Evolutionary conservation across 2,888 invertebrate species (phyloP), one percentile per base, ranked within the genome.

Genomic region (Ichneumoninae sp.): DNA sequence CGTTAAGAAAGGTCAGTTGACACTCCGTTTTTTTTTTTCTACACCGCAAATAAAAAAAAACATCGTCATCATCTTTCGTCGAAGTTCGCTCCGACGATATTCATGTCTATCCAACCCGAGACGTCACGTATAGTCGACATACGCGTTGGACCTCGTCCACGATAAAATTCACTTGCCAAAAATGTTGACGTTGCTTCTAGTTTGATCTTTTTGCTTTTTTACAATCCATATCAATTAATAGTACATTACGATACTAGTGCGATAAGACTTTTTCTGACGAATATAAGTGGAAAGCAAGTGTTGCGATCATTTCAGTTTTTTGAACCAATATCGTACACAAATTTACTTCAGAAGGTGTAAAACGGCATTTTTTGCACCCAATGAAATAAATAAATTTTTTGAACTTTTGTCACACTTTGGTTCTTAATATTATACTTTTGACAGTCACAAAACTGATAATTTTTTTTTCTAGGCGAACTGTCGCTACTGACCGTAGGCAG

Each of bases 1-100:
- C 91, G 92, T 95, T 10, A 95, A 94, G 88, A 94, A 94, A 94
- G 96, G 96, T 95, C 91, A 89, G 89, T 85, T 68, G 16, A 19
- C 50, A 13, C 10, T 73, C 65, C 76, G 40, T 75, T 80, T 60
- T 47, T 50, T 50, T 50, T 6, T 33, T 33, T 33, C 33, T 40
- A 10, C 40, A 40, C 10, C 40, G 3, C 7, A 40, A 40, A 40
- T 40, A 40, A 40, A 40, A 40, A 40, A 40, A 3, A 40, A 40
- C 5, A 40, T 2, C 40, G 36, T 75, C 75, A 54, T 66, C 65
- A 65, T 33, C 13, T 13, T 36, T 10, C 60, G 30, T 13, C 22
- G 5, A n/a, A n/a, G 5, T 7, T 76, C 5, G 8, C 8, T n/a
- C 13, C 8, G 26, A 36, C 22, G 22, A 16, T 52, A 13, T n/a